Conservation (phyloP, 2,113 vertebrate species). For the Pheucticus melanocephalus region DNA sequence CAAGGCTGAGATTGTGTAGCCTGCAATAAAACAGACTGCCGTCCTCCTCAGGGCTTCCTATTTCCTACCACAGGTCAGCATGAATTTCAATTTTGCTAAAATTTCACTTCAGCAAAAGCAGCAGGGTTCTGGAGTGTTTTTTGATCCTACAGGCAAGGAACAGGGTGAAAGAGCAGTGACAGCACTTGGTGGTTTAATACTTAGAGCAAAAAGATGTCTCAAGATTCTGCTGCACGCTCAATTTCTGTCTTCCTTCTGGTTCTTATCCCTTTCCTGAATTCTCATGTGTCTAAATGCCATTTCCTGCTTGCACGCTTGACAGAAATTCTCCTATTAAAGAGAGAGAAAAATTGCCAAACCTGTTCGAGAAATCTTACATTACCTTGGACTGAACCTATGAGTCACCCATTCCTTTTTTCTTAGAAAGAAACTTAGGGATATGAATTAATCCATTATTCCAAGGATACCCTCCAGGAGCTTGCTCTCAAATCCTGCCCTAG, state of each 20-base stretch:
- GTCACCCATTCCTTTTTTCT: background rate
- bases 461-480: background rate
- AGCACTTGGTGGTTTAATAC: background rate
- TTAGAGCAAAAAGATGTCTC: background rate
- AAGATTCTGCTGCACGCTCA: background rate
- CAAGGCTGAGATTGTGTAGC: background rate
- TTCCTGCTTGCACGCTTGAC: background rate
- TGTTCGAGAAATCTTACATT: background rate
- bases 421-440: background rate
- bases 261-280: background rate
- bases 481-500: background rate
- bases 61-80: background rate
- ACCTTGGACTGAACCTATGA: background rate
- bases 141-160: background rate
- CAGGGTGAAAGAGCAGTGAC: background rate
- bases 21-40: background rate
- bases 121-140: background rate
- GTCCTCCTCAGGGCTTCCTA: background rate
- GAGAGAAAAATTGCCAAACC: background rate
- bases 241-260: background rate
- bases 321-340: background rate
- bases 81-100: background rate
- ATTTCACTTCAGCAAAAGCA: background rate
- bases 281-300: background rate
- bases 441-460: background rate